These are phyloP conservation scores for Pseudopipra pipra DNA, from an alignment of 2,113 vertebrate genomes.

Conservation along the genomic window DNA sequence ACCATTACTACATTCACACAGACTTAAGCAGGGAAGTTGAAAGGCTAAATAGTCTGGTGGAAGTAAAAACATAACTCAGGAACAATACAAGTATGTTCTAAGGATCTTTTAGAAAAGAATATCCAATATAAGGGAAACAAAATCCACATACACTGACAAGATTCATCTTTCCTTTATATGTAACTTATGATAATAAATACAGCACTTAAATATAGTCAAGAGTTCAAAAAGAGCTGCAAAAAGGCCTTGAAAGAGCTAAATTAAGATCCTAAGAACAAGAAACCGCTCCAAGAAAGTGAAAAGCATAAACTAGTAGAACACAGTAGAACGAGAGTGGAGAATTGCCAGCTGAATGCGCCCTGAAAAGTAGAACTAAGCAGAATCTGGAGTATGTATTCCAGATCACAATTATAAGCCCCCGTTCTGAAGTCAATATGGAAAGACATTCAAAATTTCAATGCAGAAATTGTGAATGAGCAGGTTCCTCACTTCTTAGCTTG, in stretches of 20 bases:
- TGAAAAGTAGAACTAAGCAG: neutral
- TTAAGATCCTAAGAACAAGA: neutral
- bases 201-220: neutral
- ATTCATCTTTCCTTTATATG: neutral
- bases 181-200: neutral
- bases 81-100: neutral
- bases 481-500: neutral
- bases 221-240: neutral
- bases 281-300: neutral
- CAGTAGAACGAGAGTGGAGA: neutral
- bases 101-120: neutral
- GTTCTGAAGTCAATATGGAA: neutral
- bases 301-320: neutral
- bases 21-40: neutral
- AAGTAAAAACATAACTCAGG: neutral
- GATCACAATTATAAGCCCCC: neutral
- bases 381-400: neutral
- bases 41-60: neutral
- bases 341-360: neutral
- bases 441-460: neutral
- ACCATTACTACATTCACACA: neutral
- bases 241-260: neutral
- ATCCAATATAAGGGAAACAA: neutral
- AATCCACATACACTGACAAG: neutral
- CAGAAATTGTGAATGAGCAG: neutral